These are phyloP conservation scores for Clanis bilineata DNA, from an alignment of 2,888 invertebrate species.

Conservation along the genomic window DNA sequence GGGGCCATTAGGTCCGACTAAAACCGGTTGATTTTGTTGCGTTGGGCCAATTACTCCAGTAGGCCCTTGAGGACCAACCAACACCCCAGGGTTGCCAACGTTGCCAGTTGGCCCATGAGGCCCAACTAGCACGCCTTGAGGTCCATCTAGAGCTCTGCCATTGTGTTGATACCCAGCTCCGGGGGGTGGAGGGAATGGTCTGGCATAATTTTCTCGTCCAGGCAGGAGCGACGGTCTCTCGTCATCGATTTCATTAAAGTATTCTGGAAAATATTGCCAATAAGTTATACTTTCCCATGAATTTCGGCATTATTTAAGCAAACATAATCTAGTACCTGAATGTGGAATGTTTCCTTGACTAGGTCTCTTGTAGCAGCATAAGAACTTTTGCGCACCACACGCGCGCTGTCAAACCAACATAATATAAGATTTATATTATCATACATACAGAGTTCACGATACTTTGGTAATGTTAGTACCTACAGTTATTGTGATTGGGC, in stretches of 20 bases:
- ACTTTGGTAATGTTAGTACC: too few species aligned
- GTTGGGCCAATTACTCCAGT: conserved; percentile 41
- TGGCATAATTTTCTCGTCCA: conserved; percentile 38
- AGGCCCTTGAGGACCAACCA: conserved; percentile 69
- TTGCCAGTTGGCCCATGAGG: conserved; percentile 35
- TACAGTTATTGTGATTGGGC: too few species aligned
- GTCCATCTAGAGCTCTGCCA: conserved; percentile 29
- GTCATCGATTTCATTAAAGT: conserved; percentile 64
- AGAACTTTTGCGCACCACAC: conserved; percentile 83
- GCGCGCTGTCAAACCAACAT: conserved; percentile 79
- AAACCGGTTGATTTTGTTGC: conserved; percentile 31
- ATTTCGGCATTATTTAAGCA: too few species aligned
- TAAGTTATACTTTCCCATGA: not conserved
- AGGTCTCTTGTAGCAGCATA: conserved; percentile 83
- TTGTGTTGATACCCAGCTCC: conserved; percentile 32
- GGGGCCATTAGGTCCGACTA: conserved; percentile 65
- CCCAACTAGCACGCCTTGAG: conserved; percentile 34
- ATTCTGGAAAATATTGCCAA: conserved; percentile 46
- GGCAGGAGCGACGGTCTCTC: conserved; percentile 57
- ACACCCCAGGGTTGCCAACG: conserved; percentile 43
- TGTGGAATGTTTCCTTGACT: conserved; percentile 33
- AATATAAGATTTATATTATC: not conserved
- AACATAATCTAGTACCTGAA: conserved; percentile 41
- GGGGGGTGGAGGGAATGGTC: conserved; percentile 45
- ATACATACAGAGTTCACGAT: too few species aligned